Base-by-base conservation (phyloP, 2,113 vertebrate genomes). In the Calidris pygmaea region DNA sequence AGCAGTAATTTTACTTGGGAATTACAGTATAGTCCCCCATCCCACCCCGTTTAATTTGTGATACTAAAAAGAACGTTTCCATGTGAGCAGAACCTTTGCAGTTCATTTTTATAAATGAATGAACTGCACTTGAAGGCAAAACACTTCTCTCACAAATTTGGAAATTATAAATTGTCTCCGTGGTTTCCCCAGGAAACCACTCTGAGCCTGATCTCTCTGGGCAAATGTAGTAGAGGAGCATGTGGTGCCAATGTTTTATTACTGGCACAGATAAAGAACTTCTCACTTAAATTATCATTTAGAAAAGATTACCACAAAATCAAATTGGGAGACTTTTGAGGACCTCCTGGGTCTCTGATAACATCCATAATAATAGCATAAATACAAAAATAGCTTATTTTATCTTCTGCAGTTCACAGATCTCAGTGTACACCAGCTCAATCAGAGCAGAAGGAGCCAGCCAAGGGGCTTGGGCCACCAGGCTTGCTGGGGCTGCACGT, bases 61-160 rank as follows among this genome's bases (percentile, higher is more conserved):
- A 50, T 22, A n/a, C 19, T 45, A 81, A 52, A 68, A 67, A 14
- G 37, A 86, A 71, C 1, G 2, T 62, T 87, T 68, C 45, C 41
- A 26, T 12, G 60, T 6, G 23, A 85, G 68, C 41, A 86, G 50
- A 95, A 83, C 56, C 45, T 62, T 55, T 65, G 75, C 34, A 58
- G 75, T 50, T 95, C 27, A 47, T 80, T 87, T 94, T 95, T 66
- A 76, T 75, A 68, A 95, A 85, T 39, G 65, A 93, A 65, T 76
- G 43, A 56, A 58, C 66, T 85, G 35, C 45, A 48, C 89, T 80
- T 18, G 52, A 93, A 62, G 81, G 53, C 85, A 96, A 89, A 95
- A 85, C 0, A 16, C 48, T 95, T 67, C 59, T 66, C 65, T 21
- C 56, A 72, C 59, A 52, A 32, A 87, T 93, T 83, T 87, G 78